phyloP scores from a whole-genome alignment of 2,797 vertebrate species.

The Semotilus atromaculatus region DNA sequence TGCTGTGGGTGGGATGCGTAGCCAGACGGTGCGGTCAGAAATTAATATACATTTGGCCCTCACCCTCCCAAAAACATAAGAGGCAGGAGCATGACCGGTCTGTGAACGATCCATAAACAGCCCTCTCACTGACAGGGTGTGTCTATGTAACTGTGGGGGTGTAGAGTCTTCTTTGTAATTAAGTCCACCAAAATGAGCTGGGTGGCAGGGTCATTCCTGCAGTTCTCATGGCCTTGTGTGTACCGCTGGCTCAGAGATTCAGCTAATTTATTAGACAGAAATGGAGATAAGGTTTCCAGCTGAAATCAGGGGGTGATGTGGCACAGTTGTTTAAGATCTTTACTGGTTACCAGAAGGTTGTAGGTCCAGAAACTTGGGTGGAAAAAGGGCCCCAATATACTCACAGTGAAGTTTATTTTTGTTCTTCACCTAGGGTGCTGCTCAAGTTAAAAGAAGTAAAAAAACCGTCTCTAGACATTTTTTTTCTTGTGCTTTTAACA shows the following conservation, averaged over 20 bases:
- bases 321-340: not conserved
- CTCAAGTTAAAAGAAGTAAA: not conserved
- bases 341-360: not conserved
- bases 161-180: constrained; percentile 82
- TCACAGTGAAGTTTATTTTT: not conserved
- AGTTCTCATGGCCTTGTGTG: constrained; percentile 25
- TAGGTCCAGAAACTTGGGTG: not conserved
- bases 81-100: constrained; percentile 13
- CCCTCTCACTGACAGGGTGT: constrained; percentile 37
- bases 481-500: not conserved
- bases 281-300: not conserved
- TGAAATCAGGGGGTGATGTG: not conserved
- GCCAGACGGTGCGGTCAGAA: constrained; percentile 57
- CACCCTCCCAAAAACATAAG: constrained; percentile 41
- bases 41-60: constrained; percentile 51
- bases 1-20: constrained; percentile 38
- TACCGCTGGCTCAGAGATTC: constrained; percentile 12
- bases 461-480: too few species aligned
- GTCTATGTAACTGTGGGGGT: constrained; percentile 64
- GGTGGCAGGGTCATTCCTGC: constrained; percentile 48
- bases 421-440: not conserved
- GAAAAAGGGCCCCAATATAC: not conserved
- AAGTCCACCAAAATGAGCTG: constrained; percentile 68
- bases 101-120: constrained; percentile 36
- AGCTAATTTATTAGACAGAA: constrained; percentile 34